Conservation (phyloP, 1,140 invertebrate species). For the Bombus haemorrhoidalis region DNA sequence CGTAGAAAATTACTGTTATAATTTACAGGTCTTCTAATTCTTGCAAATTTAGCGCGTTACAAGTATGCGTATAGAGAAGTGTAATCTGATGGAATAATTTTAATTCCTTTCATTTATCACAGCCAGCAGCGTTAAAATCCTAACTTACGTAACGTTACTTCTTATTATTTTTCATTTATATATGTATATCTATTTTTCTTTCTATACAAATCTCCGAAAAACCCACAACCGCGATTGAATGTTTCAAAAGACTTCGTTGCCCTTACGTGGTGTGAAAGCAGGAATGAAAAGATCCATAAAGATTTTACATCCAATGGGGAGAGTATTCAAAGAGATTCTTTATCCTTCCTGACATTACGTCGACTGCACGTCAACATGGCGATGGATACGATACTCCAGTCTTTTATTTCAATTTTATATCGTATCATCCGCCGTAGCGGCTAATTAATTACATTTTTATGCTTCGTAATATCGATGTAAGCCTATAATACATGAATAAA, state of each 20-base stretch:
- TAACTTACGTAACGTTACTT: not conserved
- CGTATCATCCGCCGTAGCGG: not conserved
- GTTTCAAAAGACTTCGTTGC: not conserved
- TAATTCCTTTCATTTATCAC: not conserved
- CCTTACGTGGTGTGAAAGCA: not conserved
- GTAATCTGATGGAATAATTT: too few species aligned
- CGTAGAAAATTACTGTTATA: not conserved
- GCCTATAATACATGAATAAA: not conserved
- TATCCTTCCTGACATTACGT: not conserved
- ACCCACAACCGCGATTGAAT: not conserved
- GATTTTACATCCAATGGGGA: not conserved
- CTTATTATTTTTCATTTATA: not conserved
- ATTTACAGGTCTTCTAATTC: not conserved
- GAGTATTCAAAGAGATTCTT: slow-evolving; percentile 2
- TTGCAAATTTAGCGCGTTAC: not conserved
- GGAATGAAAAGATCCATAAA: not conserved
- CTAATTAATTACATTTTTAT: slow-evolving; percentile 1
- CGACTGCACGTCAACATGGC: not conserved
- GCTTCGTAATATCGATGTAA: not conserved
- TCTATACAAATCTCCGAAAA: not conserved
- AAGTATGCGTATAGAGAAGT: not conserved
- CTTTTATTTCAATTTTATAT: slow-evolving; percentile 2
- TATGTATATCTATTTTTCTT: not conserved
- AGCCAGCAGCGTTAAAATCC: not conserved
- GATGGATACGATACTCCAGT: not conserved